These are phyloP conservation scores for Hippoglossus stenolepis DNA, from an alignment of 2,113 vertebrate genomes.

Conservation along the genomic window DNA sequence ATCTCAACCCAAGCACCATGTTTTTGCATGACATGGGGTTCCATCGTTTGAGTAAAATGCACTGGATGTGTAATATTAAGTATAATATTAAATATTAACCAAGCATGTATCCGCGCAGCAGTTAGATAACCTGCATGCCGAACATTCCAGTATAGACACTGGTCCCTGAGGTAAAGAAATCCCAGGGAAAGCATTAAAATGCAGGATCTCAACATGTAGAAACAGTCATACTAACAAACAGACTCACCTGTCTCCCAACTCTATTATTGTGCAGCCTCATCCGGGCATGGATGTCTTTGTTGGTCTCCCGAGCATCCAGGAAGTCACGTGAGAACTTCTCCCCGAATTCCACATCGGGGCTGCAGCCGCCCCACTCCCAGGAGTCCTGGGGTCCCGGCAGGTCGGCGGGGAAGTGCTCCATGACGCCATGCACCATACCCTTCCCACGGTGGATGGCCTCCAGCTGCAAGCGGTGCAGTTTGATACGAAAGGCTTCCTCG, in stretches of 20 bases:
- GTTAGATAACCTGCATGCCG: no score
- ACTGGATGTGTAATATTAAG: background rate
- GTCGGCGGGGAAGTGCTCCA: slow-evolving; percentile 90
- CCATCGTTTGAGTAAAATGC: background rate
- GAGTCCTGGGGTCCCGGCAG: slow-evolving; percentile 92
- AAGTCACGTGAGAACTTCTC: slow-evolving; percentile 98
- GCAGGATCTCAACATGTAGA: background rate
- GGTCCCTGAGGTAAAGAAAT: no score
- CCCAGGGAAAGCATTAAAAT: no score
- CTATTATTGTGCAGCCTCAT: slow-evolving; percentile 99
- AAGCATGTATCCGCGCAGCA: no score
- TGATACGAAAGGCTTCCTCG: slow-evolving; percentile 94
- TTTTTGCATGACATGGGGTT: background rate
- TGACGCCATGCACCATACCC: slow-evolving; percentile 95
- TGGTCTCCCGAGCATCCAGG: slow-evolving; percentile 95
- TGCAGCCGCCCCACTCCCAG: slow-evolving; percentile 99
- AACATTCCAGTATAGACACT: no score
- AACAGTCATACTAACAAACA: background rate
- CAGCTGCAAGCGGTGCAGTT: slow-evolving; percentile 93
- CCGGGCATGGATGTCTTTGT: slow-evolving; percentile 95
- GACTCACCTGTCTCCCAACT: slow-evolving; percentile 96
- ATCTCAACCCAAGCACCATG: no score
- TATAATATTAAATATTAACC: background rate
- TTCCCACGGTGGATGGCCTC: slow-evolving; percentile 96
- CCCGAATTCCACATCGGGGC: slow-evolving; percentile 96